Conservation (phyloP, 2,113 vertebrate genomes). For the Callipepla squamata region DNA sequence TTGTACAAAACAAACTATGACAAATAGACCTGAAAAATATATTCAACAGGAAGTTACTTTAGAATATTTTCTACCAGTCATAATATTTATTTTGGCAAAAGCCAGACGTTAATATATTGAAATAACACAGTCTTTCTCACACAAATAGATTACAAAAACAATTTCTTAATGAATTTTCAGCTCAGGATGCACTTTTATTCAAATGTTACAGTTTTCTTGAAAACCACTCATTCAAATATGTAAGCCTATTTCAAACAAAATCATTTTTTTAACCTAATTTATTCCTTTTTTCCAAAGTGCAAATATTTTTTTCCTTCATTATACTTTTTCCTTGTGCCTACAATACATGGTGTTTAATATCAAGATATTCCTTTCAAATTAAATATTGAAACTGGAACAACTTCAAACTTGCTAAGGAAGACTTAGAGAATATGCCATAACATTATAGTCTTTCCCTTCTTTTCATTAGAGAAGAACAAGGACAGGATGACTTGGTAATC, state of each 20-base stretch:
- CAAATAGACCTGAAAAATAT: not conserved
- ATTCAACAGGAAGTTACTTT: not conserved
- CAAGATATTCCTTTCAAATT: not conserved
- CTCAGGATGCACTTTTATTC: not conserved
- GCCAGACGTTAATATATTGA: not conserved
- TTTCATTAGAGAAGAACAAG: not conserved
- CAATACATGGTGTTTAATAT: not conserved
- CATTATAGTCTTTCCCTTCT: not conserved
- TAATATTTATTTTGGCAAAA: not conserved
- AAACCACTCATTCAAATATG: not conserved
- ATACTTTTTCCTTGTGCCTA: not conserved
- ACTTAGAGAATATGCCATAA: not conserved
- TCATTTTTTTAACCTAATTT: not conserved
- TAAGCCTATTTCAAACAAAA: not conserved
- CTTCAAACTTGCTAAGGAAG: not conserved
- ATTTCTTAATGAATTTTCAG: not conserved
- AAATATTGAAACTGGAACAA: not conserved
- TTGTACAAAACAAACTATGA: not conserved
- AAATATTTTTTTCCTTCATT: not conserved
- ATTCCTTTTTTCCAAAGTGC: not conserved
- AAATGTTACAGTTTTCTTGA: not conserved
- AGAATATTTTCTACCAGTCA: not conserved
- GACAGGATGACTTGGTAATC: not conserved
- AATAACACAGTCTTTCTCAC: accelerated
- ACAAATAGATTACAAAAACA: not conserved